These are phyloP conservation scores for Cyclophora punctaria DNA, from an alignment of 2,888 invertebrate species.

Conservation along the genomic window DNA sequence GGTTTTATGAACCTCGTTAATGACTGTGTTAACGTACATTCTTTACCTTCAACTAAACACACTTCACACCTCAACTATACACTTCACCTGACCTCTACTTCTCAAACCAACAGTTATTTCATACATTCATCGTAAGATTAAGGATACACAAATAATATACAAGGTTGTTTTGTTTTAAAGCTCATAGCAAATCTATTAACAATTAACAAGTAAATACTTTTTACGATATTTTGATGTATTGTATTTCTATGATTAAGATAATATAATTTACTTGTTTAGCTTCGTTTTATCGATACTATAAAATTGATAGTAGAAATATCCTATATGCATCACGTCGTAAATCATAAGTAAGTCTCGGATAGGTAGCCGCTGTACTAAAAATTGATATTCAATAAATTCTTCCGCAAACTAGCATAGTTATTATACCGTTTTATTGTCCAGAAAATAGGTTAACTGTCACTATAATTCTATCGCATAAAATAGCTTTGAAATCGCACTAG, in stretches of 20 bases:
- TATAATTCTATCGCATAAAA: slow-evolving; percentile 42
- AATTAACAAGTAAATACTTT: too few species aligned
- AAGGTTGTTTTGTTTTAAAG: slow-evolving; percentile 18
- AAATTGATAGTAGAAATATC: too few species aligned
- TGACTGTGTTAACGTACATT: slow-evolving; percentile 10
- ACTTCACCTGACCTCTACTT: slow-evolving; percentile 41
- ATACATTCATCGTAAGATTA: slow-evolving; percentile 44
- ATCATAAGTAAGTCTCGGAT: too few species aligned
- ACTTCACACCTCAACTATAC: too few species aligned
- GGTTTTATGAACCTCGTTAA: slow-evolving; percentile 28
- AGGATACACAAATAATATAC: slow-evolving; percentile 33
- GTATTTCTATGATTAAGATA: too few species aligned
- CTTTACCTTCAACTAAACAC: slow-evolving; percentile 43
- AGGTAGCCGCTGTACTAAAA: too few species aligned
- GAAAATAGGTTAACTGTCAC: slow-evolving; percentile 57
- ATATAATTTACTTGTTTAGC: too few species aligned
- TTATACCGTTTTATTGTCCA: slow-evolving; percentile 32
- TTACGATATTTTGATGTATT: too few species aligned
- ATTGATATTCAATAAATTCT: slow-evolving; percentile 13
- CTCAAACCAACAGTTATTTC: slow-evolving; percentile 40
- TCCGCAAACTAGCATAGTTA: slow-evolving; percentile 44
- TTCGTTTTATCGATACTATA: too few species aligned
- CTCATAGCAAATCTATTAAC: too few species aligned
- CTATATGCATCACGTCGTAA: too few species aligned
- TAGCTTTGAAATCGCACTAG: slow-evolving; percentile 37